Conservation (phyloP, 1,140 invertebrate genomes). For the Dendrolimus punctatus region DNA sequence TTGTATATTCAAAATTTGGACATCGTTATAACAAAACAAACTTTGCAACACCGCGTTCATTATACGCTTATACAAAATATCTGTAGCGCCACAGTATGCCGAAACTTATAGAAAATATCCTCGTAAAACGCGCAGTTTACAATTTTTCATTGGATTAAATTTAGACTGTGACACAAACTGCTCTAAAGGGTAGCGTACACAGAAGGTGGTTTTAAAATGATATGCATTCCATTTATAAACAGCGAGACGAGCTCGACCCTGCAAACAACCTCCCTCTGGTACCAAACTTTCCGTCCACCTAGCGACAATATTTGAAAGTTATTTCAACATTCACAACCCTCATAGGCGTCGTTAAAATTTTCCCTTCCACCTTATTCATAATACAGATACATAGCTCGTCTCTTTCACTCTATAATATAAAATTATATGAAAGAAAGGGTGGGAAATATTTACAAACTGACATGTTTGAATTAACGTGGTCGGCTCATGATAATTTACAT, state of each 20-base stretch:
- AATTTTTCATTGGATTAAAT: not conserved
- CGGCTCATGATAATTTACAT: conserved; percentile 72
- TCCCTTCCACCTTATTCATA: conserved; percentile 69
- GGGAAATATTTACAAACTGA: conserved; percentile 61
- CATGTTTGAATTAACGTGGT: conserved; percentile 68
- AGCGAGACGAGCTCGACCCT: conserved; percentile 45
- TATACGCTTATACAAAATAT: conserved; percentile 24
- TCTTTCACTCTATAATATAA: conserved; percentile 16
- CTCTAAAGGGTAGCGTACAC: conserved; percentile 24
- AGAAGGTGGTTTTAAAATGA: conserved; percentile 56
- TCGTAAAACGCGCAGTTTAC: conserved; percentile 18
- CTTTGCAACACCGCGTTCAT: conserved; percentile 26
- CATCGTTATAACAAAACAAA: conserved; percentile 38
- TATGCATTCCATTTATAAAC: conserved; percentile 67
- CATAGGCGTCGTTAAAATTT: conserved; percentile 71
- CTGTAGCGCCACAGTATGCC: conserved; percentile 14
- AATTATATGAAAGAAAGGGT: conserved; percentile 22
- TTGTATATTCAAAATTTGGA: conserved; percentile 7
- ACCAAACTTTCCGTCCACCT: conserved; percentile 68
- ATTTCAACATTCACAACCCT: conserved; percentile 68
- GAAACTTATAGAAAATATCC: not conserved
- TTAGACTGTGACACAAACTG: conserved; percentile 13
- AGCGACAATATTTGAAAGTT: conserved; percentile 72
- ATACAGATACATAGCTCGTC: conserved; percentile 44
- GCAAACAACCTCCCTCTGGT: conserved; percentile 62